Percentiles rank a stretch among this genome's conserved stretches.
Conservation (phyloP, 2,113 vertebrate genomes). For the Phyllostomus hastatus region DNA sequence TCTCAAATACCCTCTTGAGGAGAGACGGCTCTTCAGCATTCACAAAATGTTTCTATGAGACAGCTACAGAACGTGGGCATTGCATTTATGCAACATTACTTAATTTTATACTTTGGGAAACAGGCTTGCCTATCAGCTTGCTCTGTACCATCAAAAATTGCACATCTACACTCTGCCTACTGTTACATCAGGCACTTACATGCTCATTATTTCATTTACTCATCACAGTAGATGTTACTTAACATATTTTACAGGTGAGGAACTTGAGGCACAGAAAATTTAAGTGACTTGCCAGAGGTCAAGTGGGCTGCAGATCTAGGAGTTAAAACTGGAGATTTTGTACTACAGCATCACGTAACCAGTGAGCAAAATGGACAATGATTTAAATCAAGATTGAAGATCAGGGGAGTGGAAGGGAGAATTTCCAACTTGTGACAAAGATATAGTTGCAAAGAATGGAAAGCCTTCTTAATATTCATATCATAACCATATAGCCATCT, state of each 20-base stretch:
- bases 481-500: background rate
- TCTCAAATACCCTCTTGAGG: background rate
- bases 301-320: background rate
- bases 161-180: background rate
- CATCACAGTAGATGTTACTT: background rate
- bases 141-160: background rate
- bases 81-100: background rate
- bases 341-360: background rate
- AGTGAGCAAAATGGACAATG: background rate
- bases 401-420: background rate
- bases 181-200: background rate
- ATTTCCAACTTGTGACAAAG: slow-evolving; percentile 6
- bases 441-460: background rate
- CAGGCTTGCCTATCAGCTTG: background rate
- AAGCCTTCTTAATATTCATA: background rate
- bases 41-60: background rate
- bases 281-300: background rate
- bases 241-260: background rate
- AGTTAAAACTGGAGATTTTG: background rate
- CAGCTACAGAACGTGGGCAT: background rate
- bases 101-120: background rate
- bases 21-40: background rate
- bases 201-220: background rate
- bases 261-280: background rate
- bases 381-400: background rate